Base-by-base conservation (phyloP, 2,113 vertebrate species). In the Scomber scombrus region DNA sequence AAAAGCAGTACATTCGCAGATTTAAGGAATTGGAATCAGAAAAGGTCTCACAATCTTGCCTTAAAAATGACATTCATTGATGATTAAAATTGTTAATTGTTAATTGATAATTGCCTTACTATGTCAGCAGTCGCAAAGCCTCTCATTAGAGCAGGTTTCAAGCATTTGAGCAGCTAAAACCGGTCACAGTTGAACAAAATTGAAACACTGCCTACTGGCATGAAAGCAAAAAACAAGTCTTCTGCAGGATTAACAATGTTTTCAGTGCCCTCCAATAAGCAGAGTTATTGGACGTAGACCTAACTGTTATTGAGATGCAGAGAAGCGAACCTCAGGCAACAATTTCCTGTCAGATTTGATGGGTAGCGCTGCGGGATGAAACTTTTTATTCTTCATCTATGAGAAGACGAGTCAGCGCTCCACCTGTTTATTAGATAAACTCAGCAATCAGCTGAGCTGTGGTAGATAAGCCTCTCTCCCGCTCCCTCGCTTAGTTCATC, bases 341-440 rank as follows among this genome's bases (percentile, higher is more conserved):
- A 55, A 40, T 70, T 74, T 77, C 71, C 75, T 81, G 67, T 69
- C 77, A 31, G 29, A 16, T 75, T 21, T 43, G 66, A 76, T 11
- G 65, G 50, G 55, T 7, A 5, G 26, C 0, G 47, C 45, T 15
- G 55, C 14, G 11, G 62, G 13, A 47, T 15, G 63, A 58, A 85
- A 67, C 75, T 68, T 66, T 56, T 68, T 21, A 1, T 16, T 57
- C 66, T 34, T 19, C 5, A 46, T 75, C 56, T 65, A 46, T 43
- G 52, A 57, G 85, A 19, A 80, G 81, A 70, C 64, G 13, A 34
- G 14, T 15, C 50, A 13, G 12, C 18, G 51, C 23, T 65, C 76
- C 79, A 83, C 84, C 85, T 81, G 80, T 84, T 85, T 82, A 85
- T 87, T 80, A 62, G 78, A 82, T 89, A 57, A 80, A 72, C 31